Evolutionary conservation across 1,140 invertebrate genomes (phyloP), one percentile per base, ranked within the genome.

Genomic region (Onthophagus taurus): DNA sequence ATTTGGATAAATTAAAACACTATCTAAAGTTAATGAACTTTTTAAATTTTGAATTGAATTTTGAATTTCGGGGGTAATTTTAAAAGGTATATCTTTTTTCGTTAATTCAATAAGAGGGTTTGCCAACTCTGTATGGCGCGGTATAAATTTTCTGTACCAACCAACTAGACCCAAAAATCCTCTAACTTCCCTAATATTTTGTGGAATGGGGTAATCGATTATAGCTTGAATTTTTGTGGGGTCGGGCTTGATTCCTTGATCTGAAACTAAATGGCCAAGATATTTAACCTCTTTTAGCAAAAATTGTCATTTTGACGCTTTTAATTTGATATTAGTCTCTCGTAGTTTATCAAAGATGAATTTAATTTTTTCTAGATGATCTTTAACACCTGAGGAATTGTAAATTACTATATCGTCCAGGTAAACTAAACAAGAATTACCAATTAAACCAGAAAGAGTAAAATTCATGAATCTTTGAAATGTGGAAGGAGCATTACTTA

Each of bases 371-470:
- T 12, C 0, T 5, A 55, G 33, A 42, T 70, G 67, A 38, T 65
- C 36, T 14, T 45, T 52, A 0, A 73, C 42, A 24, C 53, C 44
- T 8, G 73, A 55, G 49, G 75, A 69, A 54, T 58, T 66, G 47
- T 65, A 74, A n/a, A n/a, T n/a, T n/a, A n/a, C n/a, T n/a, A n/a
- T n/a, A n/a, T n/a, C n/a, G n/a, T n/a, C n/a, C n/a, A n/a, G n/a
- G n/a, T n/a, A n/a, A n/a, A n/a, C n/a, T n/a, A n/a, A n/a, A n/a
- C n/a, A n/a, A n/a, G n/a, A n/a, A n/a, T n/a, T n/a, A n/a, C n/a
- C n/a, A n/a, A n/a, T n/a, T n/a, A n/a, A n/a, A n/a, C n/a, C n/a
- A n/a, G n/a, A n/a, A n/a, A n/a, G n/a, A n/a, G n/a, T n/a, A n/a
- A n/a, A n/a, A n/a, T n/a, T n/a, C n/a, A n/a, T n/a, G n/a, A n/a